Evolutionary conservation across 1,140 invertebrate genomes (phyloP), one percentile per base, ranked within the genome.

Genomic region (Oncopeltus fasciatus): DNA sequence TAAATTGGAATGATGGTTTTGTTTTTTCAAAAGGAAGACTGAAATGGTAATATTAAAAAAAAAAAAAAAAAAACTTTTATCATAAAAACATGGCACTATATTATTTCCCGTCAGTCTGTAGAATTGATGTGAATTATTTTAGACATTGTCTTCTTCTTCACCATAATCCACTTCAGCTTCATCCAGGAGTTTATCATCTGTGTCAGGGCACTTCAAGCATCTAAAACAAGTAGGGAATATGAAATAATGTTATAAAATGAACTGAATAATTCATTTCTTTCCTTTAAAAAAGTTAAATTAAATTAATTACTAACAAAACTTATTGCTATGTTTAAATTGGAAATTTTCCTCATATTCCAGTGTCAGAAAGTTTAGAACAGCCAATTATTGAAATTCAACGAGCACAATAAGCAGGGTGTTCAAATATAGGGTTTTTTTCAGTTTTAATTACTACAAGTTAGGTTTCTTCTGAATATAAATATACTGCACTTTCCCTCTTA

Each of bases 111-210:
- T 49, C 47, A 49, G 47, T 49, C 47, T 49, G 31, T 38, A 38
- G 14, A 38, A 8, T 14, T 14, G 24, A 20, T 21, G 9, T 20
- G 9, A 20, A 20, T 20, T 2, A 11, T 16, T 2, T 21, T 49
- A 49, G 11, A 4, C 2, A 12, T 33, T 49, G 11, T 63, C 64
- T 8, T 63, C 64, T 16, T 63, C 61, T 44, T 65, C 64, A 27
- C 62, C 65, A 31, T 66, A 66, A 46, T 66, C 65, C 18, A 57
- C 56, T 33, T 66, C 65, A 26, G 59, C 29, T 44, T 66, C 62
- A 59, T 60, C 53, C 28, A 61, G 28, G 9, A 64, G 16, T 27
- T 57, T 28, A 27, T 64, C 64, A 43, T 64, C 64, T 5, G 31
- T 33, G 3, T 46, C 18, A 18, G 65, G 65, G 26, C 65, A 66